phyloP scores from a whole-genome alignment of 2,888 invertebrate genomes.

The Aplocera efformata region DNA sequence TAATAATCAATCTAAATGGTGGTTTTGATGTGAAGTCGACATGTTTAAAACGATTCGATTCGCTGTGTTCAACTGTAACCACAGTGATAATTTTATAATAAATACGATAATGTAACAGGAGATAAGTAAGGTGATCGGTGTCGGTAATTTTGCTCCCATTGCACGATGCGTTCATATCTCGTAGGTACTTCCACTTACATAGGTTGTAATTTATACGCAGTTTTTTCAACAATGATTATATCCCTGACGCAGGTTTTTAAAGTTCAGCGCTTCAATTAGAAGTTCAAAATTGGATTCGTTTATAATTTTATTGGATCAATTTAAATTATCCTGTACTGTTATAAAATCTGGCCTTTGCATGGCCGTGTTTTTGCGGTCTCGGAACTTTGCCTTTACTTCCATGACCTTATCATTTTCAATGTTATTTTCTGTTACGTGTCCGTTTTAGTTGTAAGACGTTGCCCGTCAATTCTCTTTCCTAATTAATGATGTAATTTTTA shows the following conservation, averaged over 20 bases:
- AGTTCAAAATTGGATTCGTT: conserved; percentile 14
- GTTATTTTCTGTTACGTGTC: not conserved
- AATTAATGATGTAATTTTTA: conserved; percentile 58
- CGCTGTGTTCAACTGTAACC: conserved; percentile 22
- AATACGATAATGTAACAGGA: conserved; percentile 43
- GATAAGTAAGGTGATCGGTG: conserved; percentile 41
- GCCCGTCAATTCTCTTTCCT: conserved; percentile 46
- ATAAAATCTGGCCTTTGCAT: conserved; percentile 4
- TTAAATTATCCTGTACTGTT: conserved; percentile 6
- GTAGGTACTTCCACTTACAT: conserved; percentile 6
- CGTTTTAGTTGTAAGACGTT: conserved; percentile 6
- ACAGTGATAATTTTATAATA: conserved; percentile 39
- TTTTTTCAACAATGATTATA: conserved; percentile 7
- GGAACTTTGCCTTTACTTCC: not conserved
- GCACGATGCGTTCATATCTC: conserved; percentile 9
- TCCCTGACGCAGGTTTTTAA: conserved; percentile 10
- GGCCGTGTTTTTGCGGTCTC: not conserved
- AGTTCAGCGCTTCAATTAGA: conserved; percentile 5
- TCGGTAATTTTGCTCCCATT: conserved; percentile 21
- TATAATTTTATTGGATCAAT: conserved; percentile 14
- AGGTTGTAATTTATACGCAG: conserved; percentile 11
- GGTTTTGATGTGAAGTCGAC: conserved; percentile 39
- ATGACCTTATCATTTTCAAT: not conserved
- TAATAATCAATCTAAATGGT: conserved; percentile 36
- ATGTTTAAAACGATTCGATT: conserved; percentile 29